A percentile compares a stretch with the other conserved stretches of the same genome.
Conservation (phyloP, 1,140 invertebrate species). For the Adoxophyes honmai region DNA sequence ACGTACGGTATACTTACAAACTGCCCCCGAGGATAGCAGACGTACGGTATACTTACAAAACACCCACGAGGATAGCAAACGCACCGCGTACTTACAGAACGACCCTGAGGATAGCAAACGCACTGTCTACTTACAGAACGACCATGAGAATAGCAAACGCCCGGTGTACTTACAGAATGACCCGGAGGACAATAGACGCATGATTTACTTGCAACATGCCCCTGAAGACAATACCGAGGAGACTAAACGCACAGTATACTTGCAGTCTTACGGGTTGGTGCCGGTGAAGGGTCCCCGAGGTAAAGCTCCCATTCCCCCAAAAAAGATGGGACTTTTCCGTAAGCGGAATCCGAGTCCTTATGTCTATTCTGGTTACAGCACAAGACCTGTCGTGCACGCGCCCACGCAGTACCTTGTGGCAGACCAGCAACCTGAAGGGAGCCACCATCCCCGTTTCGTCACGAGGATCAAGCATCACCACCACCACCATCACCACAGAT, state of each 20-base stretch:
- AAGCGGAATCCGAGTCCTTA: slow-evolving; percentile 38
- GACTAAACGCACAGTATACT: slow-evolving; percentile 4
- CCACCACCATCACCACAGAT: slow-evolving; percentile 80
- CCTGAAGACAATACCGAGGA: not conserved
- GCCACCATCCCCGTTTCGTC: slow-evolving; percentile 41
- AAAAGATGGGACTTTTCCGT: slow-evolving; percentile 54
- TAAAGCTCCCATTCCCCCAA: slow-evolving; percentile 27
- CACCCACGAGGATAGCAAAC: not conserved
- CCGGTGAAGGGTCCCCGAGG: slow-evolving; percentile 37
- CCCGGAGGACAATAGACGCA: slow-evolving; percentile 28
- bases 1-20: not conserved
- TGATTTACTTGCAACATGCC: slow-evolving; percentile 32
- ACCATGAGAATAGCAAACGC: not conserved
- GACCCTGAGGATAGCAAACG: not conserved
- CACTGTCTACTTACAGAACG: slow-evolving; percentile 29
- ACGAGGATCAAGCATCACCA: slow-evolving; percentile 80
- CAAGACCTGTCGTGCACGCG: slow-evolving; percentile 21
- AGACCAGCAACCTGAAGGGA: slow-evolving; percentile 43
- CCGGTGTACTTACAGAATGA: not conserved
- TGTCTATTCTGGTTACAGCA: slow-evolving; percentile 41
- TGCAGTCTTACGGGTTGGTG: slow-evolving; percentile 57
- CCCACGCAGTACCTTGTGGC: slow-evolving; percentile 26
- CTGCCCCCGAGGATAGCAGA: slow-evolving; percentile 23
- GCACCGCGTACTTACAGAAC: slow-evolving; percentile 27
- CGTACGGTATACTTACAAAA: slow-evolving; percentile 28